Percentiles rank a stretch among this genome's conserved stretches.
These are phyloP conservation scores for Elaphurus davidianus DNA, from an alignment of 2,113 vertebrate species.

Conservation along the genomic window DNA sequence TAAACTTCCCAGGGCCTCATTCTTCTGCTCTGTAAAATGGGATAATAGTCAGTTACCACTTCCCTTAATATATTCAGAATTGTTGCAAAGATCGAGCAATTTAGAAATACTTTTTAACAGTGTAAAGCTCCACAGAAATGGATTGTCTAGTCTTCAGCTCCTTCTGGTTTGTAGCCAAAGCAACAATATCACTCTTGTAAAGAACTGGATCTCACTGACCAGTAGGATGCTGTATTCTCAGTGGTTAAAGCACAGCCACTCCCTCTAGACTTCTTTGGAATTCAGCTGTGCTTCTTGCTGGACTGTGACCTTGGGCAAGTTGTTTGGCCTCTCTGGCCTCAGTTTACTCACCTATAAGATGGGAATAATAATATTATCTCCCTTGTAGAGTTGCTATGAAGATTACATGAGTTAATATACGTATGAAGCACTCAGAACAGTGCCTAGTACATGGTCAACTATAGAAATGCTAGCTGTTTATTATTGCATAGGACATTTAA, in stretches of 20 bases:
- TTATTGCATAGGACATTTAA: background rate
- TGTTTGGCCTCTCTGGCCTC: background rate
- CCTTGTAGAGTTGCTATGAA: background rate
- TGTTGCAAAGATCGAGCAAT: background rate
- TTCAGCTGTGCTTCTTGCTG: background rate
- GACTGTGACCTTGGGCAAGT: background rate
- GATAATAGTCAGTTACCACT: background rate
- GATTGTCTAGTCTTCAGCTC: background rate
- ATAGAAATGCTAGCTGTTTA: too few relatives aligned
- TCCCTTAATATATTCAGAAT: background rate
- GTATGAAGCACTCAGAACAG: background rate
- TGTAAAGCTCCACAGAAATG: background rate
- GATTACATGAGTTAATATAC: background rate
- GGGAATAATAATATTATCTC: background rate
- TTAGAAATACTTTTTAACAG: background rate
- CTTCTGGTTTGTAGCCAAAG: background rate
- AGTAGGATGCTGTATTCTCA: background rate
- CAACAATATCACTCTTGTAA: fast-evolving
- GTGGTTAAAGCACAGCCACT: fast-evolving
- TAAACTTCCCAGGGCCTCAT: background rate
- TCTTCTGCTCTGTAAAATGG: background rate
- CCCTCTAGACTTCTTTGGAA: background rate
- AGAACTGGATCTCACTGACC: fast-evolving
- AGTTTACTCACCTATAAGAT: background rate
- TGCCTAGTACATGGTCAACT: background rate